Base-by-base conservation (phyloP, 2,797 vertebrate species). In the Peromyscus attwateri region DNA sequence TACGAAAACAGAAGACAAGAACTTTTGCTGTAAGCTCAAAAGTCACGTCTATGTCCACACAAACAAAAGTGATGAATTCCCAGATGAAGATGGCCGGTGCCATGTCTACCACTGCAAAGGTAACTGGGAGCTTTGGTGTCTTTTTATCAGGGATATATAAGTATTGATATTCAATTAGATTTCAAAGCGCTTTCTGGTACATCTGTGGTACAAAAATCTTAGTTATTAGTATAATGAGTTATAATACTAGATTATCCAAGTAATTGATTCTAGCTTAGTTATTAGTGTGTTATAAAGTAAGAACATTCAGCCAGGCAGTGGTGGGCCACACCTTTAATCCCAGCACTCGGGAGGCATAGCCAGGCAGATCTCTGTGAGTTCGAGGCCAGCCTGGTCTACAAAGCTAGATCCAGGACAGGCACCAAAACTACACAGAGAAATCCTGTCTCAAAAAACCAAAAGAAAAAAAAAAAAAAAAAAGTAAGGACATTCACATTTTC, bases 21-120 rank as follows among this genome's bases (percentile, higher is more conserved):
- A 99, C 99, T 0, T 99, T 99, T 0, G 99, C 99, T 2, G 99
- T 99, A 91, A 99, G 99, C 98, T 99, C 99, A 79, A 99, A 99
- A 98, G 99, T 99, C 96, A 99, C 99, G n/a, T 99, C 99, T 96
- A 99, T 99, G 99, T 99, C 99, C 0, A 99, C 99, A 12, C 99
- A 99, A 97, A 99, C 99, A 0, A 99, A 99, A 96, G 98, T 99
- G 97, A 99, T 99, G 99, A 99, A 99, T 98, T 99, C 99, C 52
- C 99, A 99, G 98, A 99, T 99, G 99, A 99, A 99, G 99, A 99
- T 99, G 99, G 99, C 99, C 0, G 99, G 99, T 83, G 99, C 99
- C 87, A 99, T 99, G 99, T 99, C 99, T 96, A 98, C 99, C 77
- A 99, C 99, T 77, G 99, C 99, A 88, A 99, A 99, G 99, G 99